Evolutionary conservation across 1,140 invertebrate species (phyloP), one percentile per base, ranked within the genome.

Genomic region (Pogonognathellus flavescens): DNA sequence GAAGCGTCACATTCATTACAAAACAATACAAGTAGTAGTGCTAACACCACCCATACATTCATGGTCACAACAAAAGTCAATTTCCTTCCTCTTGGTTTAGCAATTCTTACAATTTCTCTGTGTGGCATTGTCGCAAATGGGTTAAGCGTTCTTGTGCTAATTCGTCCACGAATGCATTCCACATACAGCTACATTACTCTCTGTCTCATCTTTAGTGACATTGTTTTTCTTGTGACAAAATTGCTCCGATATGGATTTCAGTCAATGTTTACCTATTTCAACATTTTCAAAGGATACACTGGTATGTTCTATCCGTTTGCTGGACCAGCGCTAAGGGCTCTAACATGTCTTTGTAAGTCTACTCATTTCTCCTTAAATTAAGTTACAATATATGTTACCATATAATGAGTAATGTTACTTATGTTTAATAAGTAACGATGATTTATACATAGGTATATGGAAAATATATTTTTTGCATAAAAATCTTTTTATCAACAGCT

Each of bases 181-280:
- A 86, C 86, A 1, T 86, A 86, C 83, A 81, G 72, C 22, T 82
- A 59, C 31, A 31, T 86, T 0, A 86, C 86, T 7, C 80, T 86
- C 5, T 82, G 86, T 16, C 59, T 86, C 18, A 84, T 72, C 7
- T 86, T 86, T 55, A 84, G 82, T 53, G 86, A 86, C 59, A 80
- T 49, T 16, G 31, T 86, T 52, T 86, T 84, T 22, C 57, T 86
- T n/a, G 57, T 86, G 5, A 86, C 83, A 9, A 86, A 86, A 50
- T 76, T 86, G 22, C n/a, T 86, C 9, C 72, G 86, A 18, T 86
- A 84, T 82, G 86, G 86, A 59, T 18, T 86, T 18, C 59, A 84
- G 14, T 84, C 82, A 16, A 50, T 86, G 70, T 86, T 86, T 41
- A 83, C 52, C 1, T 82, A 86, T 18, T 82, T 53, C 62, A 7